These are phyloP conservation scores for Psylliodes chrysocephalus DNA, from an alignment of 2,888 invertebrate genomes.

Conservation along the genomic window DNA sequence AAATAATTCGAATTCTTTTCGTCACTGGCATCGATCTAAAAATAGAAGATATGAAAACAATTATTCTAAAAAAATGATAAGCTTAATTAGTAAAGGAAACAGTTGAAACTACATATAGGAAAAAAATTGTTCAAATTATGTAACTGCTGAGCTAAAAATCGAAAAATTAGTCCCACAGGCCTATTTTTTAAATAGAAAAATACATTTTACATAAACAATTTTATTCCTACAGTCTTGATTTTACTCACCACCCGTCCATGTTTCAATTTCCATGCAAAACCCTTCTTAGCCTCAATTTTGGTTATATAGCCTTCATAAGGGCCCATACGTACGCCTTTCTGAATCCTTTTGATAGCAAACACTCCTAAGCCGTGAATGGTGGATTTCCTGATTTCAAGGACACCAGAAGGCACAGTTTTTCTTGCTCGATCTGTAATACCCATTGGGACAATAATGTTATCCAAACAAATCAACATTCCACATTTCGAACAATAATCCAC, in stretches of 20 bases:
- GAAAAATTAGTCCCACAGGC: too few species aligned
- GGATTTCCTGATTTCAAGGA: conserved; percentile 43
- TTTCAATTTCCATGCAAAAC: conserved; percentile 49
- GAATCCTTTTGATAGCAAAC: conserved; percentile 42
- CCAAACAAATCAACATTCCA: conserved; percentile 40
- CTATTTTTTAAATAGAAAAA: too few species aligned
- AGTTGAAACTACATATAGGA: too few species aligned
- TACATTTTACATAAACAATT: too few species aligned
- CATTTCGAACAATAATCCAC: conserved; percentile 46
- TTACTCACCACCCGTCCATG: conserved; percentile 41
- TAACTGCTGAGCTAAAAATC: too few species aligned
- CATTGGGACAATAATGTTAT: conserved; percentile 38
- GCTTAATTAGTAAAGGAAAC: too few species aligned
- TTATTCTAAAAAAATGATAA: too few species aligned
- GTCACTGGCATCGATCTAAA: conserved; percentile 64
- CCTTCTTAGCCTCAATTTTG: conserved; percentile 35
- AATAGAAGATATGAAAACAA: too few species aligned
- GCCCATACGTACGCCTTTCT: conserved; percentile 47
- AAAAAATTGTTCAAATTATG: too few species aligned
- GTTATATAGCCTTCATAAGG: conserved; percentile 49
- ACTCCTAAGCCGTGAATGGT: conserved; percentile 49
- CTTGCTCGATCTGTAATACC: conserved; percentile 44
- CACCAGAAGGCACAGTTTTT: conserved; percentile 45
- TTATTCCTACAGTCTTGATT: too few species aligned
- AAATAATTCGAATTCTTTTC: conserved; percentile 67